Base-by-base conservation (phyloP, 2,888 invertebrate genomes). In the Prionchulus punctatus region DNA sequence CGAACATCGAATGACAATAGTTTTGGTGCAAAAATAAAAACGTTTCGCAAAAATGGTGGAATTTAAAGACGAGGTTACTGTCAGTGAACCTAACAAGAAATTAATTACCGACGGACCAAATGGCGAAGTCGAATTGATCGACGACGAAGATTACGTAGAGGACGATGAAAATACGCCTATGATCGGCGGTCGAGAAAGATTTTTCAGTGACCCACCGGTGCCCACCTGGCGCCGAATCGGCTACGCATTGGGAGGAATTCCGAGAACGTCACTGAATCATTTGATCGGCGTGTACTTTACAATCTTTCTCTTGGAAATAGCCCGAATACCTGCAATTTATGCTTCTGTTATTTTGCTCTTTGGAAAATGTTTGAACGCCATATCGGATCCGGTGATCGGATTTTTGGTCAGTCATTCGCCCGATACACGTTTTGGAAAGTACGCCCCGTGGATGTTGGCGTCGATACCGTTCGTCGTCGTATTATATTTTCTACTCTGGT, bases 181-280 rank as follows among this genome's bases (percentile, higher is more conserved):
- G 7, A 12, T 36, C 7, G 26, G 3, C 4, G 4, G n/a, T 26
- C 25, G 25, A 50, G 7, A 27, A 50, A 26, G 28, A 7, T 27
- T 50, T 4, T n/a, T 18, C 7, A 43, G 27, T 7, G 53, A 53
- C 3, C 53, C 53, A 4, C 53, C 49, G 3, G 4, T 53, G 4
- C 49, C 25, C 7, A 4, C 15, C 7, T 7, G 42, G 3, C 53
- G 53, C 15, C 4, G 4, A 21, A 15, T 53, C 3, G 43, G 21
- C 42, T 53, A 53, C 21, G 53, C 53, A 4, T 36, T 53, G 23
- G 53, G 53, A 7, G 42, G 43, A 3, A 15, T 53, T 4, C 53
- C 53, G 25, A 31, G 27, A 36, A 36, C n/a, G 12, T 12, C 25
- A 3, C 42, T 53, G 3, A 43, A 3, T 12, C 25, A 53, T 27